Base-by-base conservation (phyloP, 2,888 invertebrate genomes). In the Micropterix aruncella region DNA sequence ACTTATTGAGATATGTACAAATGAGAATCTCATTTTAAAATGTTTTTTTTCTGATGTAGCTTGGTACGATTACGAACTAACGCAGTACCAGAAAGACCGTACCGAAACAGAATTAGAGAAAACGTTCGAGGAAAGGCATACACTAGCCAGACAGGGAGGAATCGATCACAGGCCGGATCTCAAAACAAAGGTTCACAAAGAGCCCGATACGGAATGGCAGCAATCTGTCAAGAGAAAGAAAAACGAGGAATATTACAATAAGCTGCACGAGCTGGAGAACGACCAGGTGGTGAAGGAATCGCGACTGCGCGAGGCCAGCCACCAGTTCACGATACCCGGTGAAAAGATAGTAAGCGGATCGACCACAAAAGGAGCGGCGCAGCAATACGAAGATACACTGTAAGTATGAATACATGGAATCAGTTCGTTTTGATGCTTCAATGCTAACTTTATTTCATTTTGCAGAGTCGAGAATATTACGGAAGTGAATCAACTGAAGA, bases 31-130 rank as follows among this genome's bases (percentile, higher is more conserved):
- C 5, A 38, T 16, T 38, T 45, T 44, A 43, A 16, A 46, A n/a
- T 44, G 41, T 16, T 60, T 53, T 7, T 27, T 7, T 27, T 27
- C 27, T 27, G 5, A 27, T 7, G 7, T 65, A 86, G 92, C 92
- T 56, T 93, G 92, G 92, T 93, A 93, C 73, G 92, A 93, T 70
- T 76, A 79, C 60, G 91, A 88, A 62, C 78, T 89, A 60, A 74
- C 83, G 52, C 80, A 80, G 60, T 91, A 89, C 66, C 92, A 91
- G 66, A 75, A 78, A 61, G 83, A 84, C 55, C 82, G 90, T 52
- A 71, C 77, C 61, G 86, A 83, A 55, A 86, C 83, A 44, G 92
- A 93, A 66, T 71, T 92, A 55, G 89, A 89, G 61, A 81, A 83
- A 62, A 80, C 87, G 41, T 92, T 92, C 60, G 90, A 90, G 58